These are phyloP conservation scores for Eretmocerus hayati DNA, from an alignment of 2,888 invertebrate species.

Conservation along the genomic window DNA sequence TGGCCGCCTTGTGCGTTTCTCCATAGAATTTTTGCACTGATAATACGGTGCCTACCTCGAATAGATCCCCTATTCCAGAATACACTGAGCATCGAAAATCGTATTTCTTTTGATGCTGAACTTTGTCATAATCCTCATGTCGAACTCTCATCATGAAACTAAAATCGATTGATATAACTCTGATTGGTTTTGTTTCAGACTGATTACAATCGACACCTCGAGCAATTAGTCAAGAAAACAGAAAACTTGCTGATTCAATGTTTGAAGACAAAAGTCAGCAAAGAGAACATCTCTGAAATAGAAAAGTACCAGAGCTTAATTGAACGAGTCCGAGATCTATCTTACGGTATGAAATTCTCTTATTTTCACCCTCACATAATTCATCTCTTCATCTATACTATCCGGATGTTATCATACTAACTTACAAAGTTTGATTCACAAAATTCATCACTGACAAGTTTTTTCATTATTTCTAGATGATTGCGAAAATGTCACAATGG, in stretches of 20 bases:
- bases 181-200: conserved; percentile 42
- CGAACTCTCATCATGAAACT: neutral
- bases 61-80: too few relatives aligned
- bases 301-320: conserved; percentile 32
- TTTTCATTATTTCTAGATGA: conserved; percentile 22
- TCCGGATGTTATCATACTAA: too few relatives aligned
- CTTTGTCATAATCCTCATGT: too few relatives aligned
- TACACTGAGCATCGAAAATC: too few relatives aligned
- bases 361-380: too few relatives aligned
- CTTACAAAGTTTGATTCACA: too few relatives aligned
- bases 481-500: conserved; percentile 39
- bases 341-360: conserved; percentile 30
- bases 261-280: conserved; percentile 44
- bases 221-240: conserved; percentile 57
- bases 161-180: neutral
- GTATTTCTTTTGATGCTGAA: too few relatives aligned
- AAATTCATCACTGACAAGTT: conserved; percentile 12
- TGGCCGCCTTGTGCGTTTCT: too few relatives aligned
- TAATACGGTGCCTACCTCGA: too few relatives aligned
- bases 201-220: conserved; percentile 67
- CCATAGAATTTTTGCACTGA: too few relatives aligned
- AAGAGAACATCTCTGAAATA: conserved; percentile 28
- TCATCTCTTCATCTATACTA: too few relatives aligned
- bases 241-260: conserved; percentile 52
- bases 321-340: conserved; percentile 33